Conservation (phyloP, 1,140 invertebrate species). For the Formica selysi region DNA sequence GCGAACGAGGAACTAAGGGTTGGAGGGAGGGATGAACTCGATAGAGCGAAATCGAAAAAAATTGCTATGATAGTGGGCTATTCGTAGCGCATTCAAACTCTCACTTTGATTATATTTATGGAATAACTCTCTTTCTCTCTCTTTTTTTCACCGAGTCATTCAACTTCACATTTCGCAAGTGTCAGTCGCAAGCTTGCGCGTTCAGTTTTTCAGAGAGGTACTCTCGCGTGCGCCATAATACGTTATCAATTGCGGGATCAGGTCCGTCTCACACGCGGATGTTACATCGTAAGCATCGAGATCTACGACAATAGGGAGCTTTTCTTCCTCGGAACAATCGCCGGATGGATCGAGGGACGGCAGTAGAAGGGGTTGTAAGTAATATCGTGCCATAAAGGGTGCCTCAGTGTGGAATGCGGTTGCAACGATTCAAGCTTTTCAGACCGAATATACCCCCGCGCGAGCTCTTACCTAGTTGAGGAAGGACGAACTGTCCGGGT, state of each 20-base stretch:
- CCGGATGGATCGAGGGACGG: background rate
- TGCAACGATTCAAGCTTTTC: constrained; percentile 54
- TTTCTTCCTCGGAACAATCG: constrained; percentile 22
- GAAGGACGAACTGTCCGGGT: constrained; percentile 31
- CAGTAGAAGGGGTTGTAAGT: constrained; percentile 18
- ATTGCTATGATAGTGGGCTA: background rate
- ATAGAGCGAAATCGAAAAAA: background rate
- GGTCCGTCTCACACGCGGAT: constrained; percentile 1
- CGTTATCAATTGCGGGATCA: constrained; percentile 55
- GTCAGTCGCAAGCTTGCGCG: constrained; percentile 15
- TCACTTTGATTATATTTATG: constrained; percentile 29
- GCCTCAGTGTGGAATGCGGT: constrained; percentile 32
- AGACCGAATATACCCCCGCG: background rate
- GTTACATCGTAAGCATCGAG: constrained; percentile 48
- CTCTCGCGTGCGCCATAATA: constrained; percentile 8
- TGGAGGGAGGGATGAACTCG: background rate
- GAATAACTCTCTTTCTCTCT: background rate
- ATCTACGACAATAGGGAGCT: constrained; percentile 46
- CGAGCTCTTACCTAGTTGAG: constrained; percentile 20
- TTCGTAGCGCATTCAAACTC: background rate
- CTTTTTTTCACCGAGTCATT: background rate
- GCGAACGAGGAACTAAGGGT: background rate
- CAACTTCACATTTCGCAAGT: constrained; percentile 28
- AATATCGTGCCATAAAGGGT: constrained; percentile 58
- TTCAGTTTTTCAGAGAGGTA: background rate